Conservation (phyloP, 2,797 vertebrate species). For the Florisuga fusca region DNA sequence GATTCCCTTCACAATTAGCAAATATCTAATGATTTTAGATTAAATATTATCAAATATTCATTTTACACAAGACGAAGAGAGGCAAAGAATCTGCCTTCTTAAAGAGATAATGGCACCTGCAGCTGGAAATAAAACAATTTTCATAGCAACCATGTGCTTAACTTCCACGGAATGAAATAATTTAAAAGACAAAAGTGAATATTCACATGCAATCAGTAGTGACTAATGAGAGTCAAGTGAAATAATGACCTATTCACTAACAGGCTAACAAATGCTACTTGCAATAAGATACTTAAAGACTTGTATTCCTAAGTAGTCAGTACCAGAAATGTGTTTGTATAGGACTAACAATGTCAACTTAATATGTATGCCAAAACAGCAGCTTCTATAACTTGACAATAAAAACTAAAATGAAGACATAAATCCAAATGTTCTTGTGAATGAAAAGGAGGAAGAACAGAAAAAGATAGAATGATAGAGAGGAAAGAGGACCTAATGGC, state of each 20-base stretch:
- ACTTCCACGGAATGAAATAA: background rate
- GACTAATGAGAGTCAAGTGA: background rate
- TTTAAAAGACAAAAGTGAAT: background rate
- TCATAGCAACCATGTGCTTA: background rate
- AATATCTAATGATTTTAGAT: too few relatives aligned
- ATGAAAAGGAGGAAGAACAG: background rate
- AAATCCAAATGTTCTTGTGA: background rate
- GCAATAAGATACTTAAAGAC: background rate
- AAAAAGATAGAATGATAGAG: background rate
- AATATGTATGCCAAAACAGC: background rate
- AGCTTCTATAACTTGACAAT: background rate
- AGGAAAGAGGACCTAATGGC: background rate
- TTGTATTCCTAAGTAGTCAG: background rate
- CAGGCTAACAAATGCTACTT: background rate
- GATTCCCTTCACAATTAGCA: background rate
- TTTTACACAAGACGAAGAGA: background rate
- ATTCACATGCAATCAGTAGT: background rate
- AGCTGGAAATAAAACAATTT: background rate
- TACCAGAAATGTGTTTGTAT: background rate
- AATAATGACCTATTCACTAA: background rate
- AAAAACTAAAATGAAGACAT: background rate
- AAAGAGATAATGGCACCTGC: background rate
- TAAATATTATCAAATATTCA: too few relatives aligned
- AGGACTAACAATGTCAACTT: constrained; percentile 14
- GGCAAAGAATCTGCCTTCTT: background rate